phyloP scores from a whole-genome alignment of 2,797 vertebrate species.

The Tauraco hartlaubi region DNA sequence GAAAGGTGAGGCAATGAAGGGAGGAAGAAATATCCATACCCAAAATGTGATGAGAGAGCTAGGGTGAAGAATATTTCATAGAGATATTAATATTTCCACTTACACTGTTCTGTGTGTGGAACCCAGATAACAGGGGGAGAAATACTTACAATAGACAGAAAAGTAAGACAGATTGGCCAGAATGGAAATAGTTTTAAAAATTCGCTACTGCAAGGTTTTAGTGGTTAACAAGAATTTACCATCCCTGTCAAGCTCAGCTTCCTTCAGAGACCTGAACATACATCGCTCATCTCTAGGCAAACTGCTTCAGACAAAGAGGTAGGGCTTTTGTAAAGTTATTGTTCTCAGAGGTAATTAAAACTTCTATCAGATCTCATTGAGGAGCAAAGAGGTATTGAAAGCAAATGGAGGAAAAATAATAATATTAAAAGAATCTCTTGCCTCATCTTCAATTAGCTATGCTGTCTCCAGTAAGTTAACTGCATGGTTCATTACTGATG shows the following conservation, averaged over 20 bases:
- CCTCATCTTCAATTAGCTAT: constrained; percentile 43
- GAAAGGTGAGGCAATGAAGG: neutral
- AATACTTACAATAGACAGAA: constrained; percentile 9
- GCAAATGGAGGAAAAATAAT: constrained; percentile 69
- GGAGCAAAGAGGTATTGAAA: constrained; percentile 50
- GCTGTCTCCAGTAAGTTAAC: constrained; percentile 5
- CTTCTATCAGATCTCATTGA: constrained; percentile 53
- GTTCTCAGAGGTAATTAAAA: constrained; percentile 74
- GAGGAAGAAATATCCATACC: neutral
- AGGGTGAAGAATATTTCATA: constrained; percentile 15
- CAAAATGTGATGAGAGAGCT: neutral
- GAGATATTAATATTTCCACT: constrained; percentile 30
- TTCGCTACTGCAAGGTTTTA: constrained; percentile 42
- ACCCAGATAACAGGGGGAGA: neutral
- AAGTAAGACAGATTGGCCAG: constrained; percentile 40
- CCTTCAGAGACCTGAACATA: constrained; percentile 36
- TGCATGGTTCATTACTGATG: constrained; percentile 46
- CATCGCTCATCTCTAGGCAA: constrained; percentile 13
- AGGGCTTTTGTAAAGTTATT: constrained; percentile 41
- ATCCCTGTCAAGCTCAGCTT: constrained; percentile 35
- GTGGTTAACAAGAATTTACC: constrained; percentile 40
- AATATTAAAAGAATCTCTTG: constrained; percentile 61
- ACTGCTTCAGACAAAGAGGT: constrained; percentile 43
- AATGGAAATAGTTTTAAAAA: constrained; percentile 51
- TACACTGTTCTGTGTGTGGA: constrained; percentile 1